Base-by-base conservation (phyloP, 2,888 invertebrate genomes). In the Criorhina ranunculi region DNA sequence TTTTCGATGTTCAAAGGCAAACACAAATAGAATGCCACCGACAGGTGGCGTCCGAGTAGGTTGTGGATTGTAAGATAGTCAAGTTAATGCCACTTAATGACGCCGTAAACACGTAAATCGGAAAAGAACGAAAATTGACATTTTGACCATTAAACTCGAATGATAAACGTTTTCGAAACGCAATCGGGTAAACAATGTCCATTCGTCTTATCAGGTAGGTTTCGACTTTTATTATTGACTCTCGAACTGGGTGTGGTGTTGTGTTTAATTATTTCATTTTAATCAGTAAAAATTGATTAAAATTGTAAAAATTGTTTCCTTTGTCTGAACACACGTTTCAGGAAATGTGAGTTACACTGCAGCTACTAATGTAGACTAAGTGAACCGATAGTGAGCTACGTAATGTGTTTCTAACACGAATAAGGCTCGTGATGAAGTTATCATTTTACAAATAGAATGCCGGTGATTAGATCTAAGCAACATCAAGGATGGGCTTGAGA, bases 41-140 rank as follows among this genome's bases (percentile, higher is more conserved):
- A 59, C 76, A 76, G 76, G 76, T 76, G 59, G 37, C 12, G n/a
- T 64, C 55, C 24, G 9, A 64, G 55, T 57, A 2, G 31, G 29
- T 60, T 46, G 51, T 33, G 35, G 42, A n/a, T 9, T 29, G 9
- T 40, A 11, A 44, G 55, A 29, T 19, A 4, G 24, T 44, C 15
- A 8, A 9, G 15, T 40, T 29, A 35, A 12, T 46, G 33, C 35
- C 8, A n/a, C 7, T 17, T 35, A 29, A 15, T 9, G 35, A 11
- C 24, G 24, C 24, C 24, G n/a, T n/a, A n/a, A 57, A 33, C 67
- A 49, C 24, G n/a, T 17, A 11, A 31, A 62, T 6, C 24, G 17
- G 17, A 37, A 67, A 67, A 66, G 6, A 19, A 19, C 4, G 12
- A 53, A n/a, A 67, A 57, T 17, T 31, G 12, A 62, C 19, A 55